These are phyloP conservation scores for Microtus richardsoni DNA, from an alignment of 2,113 vertebrate genomes.

Conservation along the genomic window DNA sequence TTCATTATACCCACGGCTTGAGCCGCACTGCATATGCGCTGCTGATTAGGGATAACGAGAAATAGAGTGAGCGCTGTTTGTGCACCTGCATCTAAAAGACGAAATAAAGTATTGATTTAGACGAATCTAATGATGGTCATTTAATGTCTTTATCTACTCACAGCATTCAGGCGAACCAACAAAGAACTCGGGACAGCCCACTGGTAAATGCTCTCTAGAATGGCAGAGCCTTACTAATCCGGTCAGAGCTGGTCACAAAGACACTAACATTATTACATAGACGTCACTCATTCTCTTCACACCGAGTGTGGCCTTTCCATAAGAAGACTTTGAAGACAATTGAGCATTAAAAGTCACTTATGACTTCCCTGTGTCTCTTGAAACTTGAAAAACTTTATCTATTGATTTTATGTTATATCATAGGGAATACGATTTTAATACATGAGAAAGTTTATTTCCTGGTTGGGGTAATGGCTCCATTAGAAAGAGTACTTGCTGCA, in stretches of 20 bases:
- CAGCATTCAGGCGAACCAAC: conserved; percentile 74
- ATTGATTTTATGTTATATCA: conserved; percentile 1
- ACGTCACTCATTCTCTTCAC: not conserved
- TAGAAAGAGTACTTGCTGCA: not conserved
- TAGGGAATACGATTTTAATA: conserved; percentile 25
- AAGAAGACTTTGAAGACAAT: not conserved
- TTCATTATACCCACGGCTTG: conserved; percentile 84
- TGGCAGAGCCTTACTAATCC: conserved; percentile 69
- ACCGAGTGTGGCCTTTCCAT: not conserved
- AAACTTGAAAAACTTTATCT: conserved; percentile 32
- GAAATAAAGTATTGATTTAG: conserved; percentile 86
- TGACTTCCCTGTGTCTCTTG: not conserved
- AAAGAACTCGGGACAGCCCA: conserved; percentile 69
- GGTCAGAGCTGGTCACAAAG: not conserved
- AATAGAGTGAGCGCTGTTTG: conserved; percentile 74
- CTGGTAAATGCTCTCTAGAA: conserved; percentile 61
- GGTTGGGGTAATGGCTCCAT: not conserved
- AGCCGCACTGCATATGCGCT: conserved; percentile 75
- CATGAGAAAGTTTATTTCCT: conserved; percentile 20
- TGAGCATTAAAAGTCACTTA: not conserved
- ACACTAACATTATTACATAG: not conserved
- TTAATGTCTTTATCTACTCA: conserved; percentile 81
- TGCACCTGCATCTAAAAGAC: conserved; percentile 83
- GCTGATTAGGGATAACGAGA: conserved; percentile 83
- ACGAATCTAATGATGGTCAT: conserved; percentile 82